Percentiles rank a stretch among this genome's conserved stretches.
These are phyloP conservation scores for Rhysida immarginata DNA, from an alignment of 1,140 invertebrate genomes.

Conservation along the genomic window DNA sequence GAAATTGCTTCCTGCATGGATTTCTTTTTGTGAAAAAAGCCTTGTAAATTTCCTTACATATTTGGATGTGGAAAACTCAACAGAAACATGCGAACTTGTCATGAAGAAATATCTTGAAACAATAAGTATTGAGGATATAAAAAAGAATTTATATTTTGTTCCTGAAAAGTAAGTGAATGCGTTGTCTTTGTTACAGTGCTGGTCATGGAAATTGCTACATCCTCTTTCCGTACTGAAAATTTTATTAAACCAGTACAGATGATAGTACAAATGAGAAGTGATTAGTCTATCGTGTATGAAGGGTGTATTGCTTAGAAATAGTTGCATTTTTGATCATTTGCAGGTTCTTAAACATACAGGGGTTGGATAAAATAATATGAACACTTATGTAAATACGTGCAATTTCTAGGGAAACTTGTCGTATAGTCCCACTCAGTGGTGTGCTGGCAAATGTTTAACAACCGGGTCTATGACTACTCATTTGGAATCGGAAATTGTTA, in stretches of 20 bases:
- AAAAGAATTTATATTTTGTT: constrained; percentile 38
- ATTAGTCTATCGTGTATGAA: not conserved
- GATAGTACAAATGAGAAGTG: not conserved
- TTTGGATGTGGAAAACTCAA: constrained; percentile 41
- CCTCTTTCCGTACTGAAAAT: not conserved
- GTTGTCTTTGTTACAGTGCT: not conserved
- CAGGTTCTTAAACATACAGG: no score
- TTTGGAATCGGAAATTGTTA: no score
- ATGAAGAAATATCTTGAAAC: constrained; percentile 32
- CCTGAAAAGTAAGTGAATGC: constrained; percentile 24
- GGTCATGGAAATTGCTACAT: not conserved
- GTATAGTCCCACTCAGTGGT: no score
- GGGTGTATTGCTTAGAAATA: not conserved
- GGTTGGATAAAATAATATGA: no score
- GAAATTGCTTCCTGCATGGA: constrained; percentile 44
- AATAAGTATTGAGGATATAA: constrained; percentile 32
- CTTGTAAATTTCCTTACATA: constrained; percentile 42
- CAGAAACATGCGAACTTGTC: constrained; percentile 28
- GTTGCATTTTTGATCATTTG: no score
- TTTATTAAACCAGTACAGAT: not conserved
- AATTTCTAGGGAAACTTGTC: no score
- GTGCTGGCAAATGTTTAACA: no score
- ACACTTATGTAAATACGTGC: no score
- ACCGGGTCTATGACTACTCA: no score
- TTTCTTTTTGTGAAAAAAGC: constrained; percentile 41